Conservation (phyloP, 2,888 invertebrate genomes). For the Erebia palarica region DNA sequence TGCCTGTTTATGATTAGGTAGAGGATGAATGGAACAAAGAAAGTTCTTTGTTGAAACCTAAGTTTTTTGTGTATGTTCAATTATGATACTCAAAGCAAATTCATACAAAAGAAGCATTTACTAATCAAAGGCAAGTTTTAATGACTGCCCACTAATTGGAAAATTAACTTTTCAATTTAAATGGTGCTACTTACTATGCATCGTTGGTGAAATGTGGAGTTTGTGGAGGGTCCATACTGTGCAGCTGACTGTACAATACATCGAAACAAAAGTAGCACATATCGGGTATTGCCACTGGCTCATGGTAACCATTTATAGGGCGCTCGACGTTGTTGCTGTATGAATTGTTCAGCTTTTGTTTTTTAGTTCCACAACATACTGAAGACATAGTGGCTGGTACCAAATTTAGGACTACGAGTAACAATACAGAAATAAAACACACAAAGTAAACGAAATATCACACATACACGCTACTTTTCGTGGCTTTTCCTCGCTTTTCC, state of each 20-base stretch:
- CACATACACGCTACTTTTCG: conserved; percentile 52
- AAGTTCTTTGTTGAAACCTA: conserved; percentile 3
- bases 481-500: conserved; percentile 50
- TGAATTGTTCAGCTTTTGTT: conserved; percentile 92
- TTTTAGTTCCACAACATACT: conserved; percentile 95
- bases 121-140: not conserved
- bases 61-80: not conserved
- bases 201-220: conserved; percentile 96
- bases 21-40: conserved; percentile 13
- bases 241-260: conserved; percentile 96
- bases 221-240: conserved; percentile 95
- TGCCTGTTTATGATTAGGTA: conserved; percentile 13
- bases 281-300: conserved; percentile 91
- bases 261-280: conserved; percentile 99
- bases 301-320: conserved; percentile 78
- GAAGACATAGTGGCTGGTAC: conserved; percentile 87
- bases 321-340: conserved; percentile 83
- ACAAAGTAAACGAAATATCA: conserved; percentile 58
- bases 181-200: conserved; percentile 89
- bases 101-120: not conserved
- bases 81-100: not conserved
- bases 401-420: conserved; percentile 46
- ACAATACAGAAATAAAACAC: conserved; percentile 54
- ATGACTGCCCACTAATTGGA: conserved; percentile 1
- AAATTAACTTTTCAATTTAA: not conserved